Evolutionary conservation across 1,140 invertebrate species (phyloP), one percentile per base, ranked within the genome.

Genomic region (Bombus cullumanus): DNA sequence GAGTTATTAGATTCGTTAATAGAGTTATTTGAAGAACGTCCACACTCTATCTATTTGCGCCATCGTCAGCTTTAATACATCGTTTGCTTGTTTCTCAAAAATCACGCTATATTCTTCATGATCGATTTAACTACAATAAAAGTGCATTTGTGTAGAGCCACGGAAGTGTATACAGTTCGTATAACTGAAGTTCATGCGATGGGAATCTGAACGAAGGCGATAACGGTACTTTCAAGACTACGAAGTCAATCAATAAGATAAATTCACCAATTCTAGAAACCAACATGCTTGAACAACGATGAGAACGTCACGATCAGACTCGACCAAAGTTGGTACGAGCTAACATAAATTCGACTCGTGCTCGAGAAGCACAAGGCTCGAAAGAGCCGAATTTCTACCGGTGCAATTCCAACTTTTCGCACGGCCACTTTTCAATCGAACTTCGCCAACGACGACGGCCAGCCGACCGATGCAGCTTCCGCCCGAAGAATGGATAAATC

Each of bases 351-450:
- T 75, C 47, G 18, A 34, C 22, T 25, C 4, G 12, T 5, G 1
- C 31, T 22, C 34, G 25, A 3, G 13, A 41, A 15, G 69, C 69
- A 15, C 22, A 28, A 57, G 34, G 31, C n/a, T 53, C 64, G 64
- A 81, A n/a, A 39, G 5, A 31, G 22, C 12, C 41, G 6, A 68
- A 68, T 68, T n/a, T 15, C 31, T 18, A 3, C 43, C 15, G 6
- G 22, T 12, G 25, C 15, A 53, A 83, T 83, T 53, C 34, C 25
- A 76, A 76, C 81, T 75, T 68, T 74, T 47, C 68, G 28, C 39
- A 9, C 34, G 25, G 81, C 71, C 41, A 64, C 53, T 66, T 47
- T 66, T 83, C 72, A 18, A 68, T 76, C 53, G 31, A 82, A 75
- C 41, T 82, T 82, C 13, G 28, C n/a, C 39, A 39, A 78, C 28